A percentile compares a stretch with the other conserved stretches of the same genome.
phyloP scores from a whole-genome alignment of 2,888 invertebrate genomes.

The Drosophila buzzatii region DNA sequence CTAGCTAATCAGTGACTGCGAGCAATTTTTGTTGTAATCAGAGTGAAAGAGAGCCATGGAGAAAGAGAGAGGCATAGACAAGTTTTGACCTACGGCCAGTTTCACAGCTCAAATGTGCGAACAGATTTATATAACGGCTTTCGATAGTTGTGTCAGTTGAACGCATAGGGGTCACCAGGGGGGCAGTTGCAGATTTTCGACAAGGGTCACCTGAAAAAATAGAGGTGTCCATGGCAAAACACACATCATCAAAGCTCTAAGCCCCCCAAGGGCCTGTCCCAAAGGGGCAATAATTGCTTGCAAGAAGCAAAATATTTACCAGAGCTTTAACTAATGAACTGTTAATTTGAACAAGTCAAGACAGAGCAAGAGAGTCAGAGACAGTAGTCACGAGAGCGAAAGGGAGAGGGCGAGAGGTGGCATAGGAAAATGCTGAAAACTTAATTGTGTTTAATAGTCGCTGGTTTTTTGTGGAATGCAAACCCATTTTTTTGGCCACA shows the following conservation, averaged over 20 bases:
- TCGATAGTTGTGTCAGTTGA: slow-evolving; percentile 44
- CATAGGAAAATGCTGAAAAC: slow-evolving; percentile 47
- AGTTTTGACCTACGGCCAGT: slow-evolving; percentile 40
- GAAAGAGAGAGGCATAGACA: neutral
- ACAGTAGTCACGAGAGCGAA: neutral
- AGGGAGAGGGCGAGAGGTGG: neutral
- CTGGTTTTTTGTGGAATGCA: slow-evolving; percentile 29
- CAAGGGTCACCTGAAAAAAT: neutral
- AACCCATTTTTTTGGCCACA: slow-evolving; percentile 18
- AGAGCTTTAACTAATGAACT: slow-evolving; percentile 68
- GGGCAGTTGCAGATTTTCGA: neutral
- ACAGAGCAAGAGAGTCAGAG: neutral
- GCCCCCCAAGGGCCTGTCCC: slow-evolving; percentile 30
- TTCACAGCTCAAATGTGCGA: slow-evolving; percentile 58
- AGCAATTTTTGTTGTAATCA: slow-evolving; percentile 2
- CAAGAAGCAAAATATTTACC: slow-evolving; percentile 69
- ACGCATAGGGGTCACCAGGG: slow-evolving; percentile 1
- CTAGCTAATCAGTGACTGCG: slow-evolving; percentile 10
- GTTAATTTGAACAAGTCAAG: slow-evolving; percentile 63
- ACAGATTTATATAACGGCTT: slow-evolving; percentile 71
- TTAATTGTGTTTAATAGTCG: slow-evolving; percentile 71
- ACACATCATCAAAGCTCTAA: slow-evolving; percentile 61
- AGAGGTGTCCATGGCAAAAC: slow-evolving; percentile 41
- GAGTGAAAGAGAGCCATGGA: neutral
- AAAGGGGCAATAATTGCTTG: slow-evolving; percentile 46